Conservation (phyloP, 2,888 invertebrate genomes). For the Koerneria pararmatus region DNA sequence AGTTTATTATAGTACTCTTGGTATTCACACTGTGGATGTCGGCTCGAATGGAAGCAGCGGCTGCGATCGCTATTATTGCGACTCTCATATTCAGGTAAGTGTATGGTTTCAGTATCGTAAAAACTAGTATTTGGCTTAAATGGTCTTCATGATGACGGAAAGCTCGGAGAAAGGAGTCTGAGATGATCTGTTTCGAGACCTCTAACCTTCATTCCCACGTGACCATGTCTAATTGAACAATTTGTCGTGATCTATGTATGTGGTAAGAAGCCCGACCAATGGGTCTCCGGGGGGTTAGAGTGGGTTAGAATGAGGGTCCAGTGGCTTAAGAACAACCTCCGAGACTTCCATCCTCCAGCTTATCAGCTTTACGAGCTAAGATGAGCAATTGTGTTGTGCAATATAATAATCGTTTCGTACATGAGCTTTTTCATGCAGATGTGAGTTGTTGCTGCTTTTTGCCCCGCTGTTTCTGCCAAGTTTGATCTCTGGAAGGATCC, state of each 20-base stretch:
- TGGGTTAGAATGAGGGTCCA: too few relatives aligned
- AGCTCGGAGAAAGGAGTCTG: too few relatives aligned
- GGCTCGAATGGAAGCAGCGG: slow-evolving; percentile 68
- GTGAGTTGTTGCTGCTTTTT: slow-evolving; percentile 77
- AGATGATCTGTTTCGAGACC: too few relatives aligned
- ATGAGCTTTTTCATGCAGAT: slow-evolving; percentile 69
- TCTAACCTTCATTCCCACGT: too few relatives aligned
- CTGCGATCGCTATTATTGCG: slow-evolving; percentile 64
- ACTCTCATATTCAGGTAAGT: slow-evolving; percentile 42
- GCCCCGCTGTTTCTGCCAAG: slow-evolving; percentile 79
- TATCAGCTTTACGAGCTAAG: not conserved
- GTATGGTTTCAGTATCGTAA: too few relatives aligned
- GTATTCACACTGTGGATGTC: slow-evolving; percentile 81
- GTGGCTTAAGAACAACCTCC: not conserved
- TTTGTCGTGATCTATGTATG: too few relatives aligned
- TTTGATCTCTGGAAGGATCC: slow-evolving; percentile 72
- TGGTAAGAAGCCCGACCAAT: too few relatives aligned
- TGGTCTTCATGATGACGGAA: too few relatives aligned
- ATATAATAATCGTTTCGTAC: too few relatives aligned
- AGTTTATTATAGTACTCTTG: slow-evolving; percentile 72
- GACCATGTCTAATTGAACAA: too few relatives aligned
- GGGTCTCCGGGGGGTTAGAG: too few relatives aligned
- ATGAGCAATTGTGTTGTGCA: not conserved
- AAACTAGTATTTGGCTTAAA: too few relatives aligned
- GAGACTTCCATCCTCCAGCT: not conserved